Evolutionary conservation across 2,113 vertebrate genomes (phyloP).

Genomic region (Phaetusa simplex): DNA sequence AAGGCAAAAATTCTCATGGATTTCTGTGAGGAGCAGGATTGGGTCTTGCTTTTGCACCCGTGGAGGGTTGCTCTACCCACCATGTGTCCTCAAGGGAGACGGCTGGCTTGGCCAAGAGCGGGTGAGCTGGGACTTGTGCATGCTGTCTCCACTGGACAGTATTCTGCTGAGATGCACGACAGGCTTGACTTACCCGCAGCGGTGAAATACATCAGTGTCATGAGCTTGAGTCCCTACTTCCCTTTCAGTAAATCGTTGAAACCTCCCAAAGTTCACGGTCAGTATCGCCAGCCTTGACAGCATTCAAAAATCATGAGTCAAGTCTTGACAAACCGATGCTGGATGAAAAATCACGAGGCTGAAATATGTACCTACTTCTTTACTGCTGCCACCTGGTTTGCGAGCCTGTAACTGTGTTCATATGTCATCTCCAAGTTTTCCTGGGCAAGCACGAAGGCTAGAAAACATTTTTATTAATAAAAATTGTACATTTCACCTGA

Average conservation of each 20-base stretch:
- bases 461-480: not conserved
- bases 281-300: not conserved
- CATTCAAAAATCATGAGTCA: not conserved
- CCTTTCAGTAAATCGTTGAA: not conserved
- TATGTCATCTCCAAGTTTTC: not conserved
- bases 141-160: not conserved
- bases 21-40: not conserved
- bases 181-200: not conserved
- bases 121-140: not conserved
- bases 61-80: not conserved
- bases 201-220: not conserved
- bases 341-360: not conserved
- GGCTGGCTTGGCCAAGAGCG: not conserved
- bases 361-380: not conserved
- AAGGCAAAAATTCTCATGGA: conserved; percentile 21
- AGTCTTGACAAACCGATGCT: not conserved
- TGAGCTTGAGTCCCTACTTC: not conserved
- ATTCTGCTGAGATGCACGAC: not conserved
- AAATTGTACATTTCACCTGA: not conserved
- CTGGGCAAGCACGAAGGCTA: not conserved
- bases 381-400: not conserved
- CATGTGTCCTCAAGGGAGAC: not conserved
- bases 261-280: not conserved
- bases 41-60: not conserved
- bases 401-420: not conserved